These are phyloP conservation scores for Entomobrya proxima DNA, from an alignment of 2,888 invertebrate species.

Conservation along the genomic window DNA sequence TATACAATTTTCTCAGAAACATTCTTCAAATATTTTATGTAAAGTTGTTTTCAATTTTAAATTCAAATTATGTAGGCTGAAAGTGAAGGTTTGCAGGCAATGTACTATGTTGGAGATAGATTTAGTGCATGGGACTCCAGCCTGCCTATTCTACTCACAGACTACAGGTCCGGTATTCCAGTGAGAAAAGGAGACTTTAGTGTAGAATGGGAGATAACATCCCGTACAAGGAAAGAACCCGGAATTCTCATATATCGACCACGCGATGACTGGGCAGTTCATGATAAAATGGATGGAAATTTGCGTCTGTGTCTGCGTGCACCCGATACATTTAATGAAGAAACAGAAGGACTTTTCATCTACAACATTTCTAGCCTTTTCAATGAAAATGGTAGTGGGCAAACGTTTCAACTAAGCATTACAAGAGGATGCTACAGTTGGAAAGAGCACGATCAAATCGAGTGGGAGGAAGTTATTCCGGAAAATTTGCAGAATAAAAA, in stretches of 20 bases:
- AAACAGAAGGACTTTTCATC: slow-evolving; percentile 61
- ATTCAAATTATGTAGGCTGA: slow-evolving; percentile 28
- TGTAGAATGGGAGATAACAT: slow-evolving; percentile 51
- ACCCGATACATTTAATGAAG: slow-evolving; percentile 55
- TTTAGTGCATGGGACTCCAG: slow-evolving; percentile 66
- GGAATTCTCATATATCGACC: slow-evolving; percentile 66
- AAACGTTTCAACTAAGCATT: slow-evolving; percentile 47
- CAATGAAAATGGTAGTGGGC: neutral
- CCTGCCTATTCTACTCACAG: slow-evolving; percentile 61
- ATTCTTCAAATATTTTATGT: neutral
- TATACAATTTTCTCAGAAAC: neutral
- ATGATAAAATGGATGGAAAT: slow-evolving; percentile 28
- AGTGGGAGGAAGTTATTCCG: slow-evolving; percentile 60
- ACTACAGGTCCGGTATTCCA: slow-evolving; percentile 64
- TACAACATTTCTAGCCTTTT: slow-evolving; percentile 61
- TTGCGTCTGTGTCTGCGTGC: slow-evolving; percentile 63
- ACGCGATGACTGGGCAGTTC: slow-evolving; percentile 66
- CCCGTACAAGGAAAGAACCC: slow-evolving; percentile 33
- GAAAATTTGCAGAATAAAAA: slow-evolving; percentile 66
- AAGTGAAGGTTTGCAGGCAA: slow-evolving; percentile 46
- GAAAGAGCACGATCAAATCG: slow-evolving; percentile 40
- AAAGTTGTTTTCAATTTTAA: neutral
- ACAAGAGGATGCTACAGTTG: slow-evolving; percentile 64
- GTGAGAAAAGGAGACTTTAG: slow-evolving; percentile 54
- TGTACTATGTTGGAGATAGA: slow-evolving; percentile 68